Evolutionary conservation across 2,888 invertebrate genomes (phyloP).

Genomic region (Rapana venosa): DNA sequence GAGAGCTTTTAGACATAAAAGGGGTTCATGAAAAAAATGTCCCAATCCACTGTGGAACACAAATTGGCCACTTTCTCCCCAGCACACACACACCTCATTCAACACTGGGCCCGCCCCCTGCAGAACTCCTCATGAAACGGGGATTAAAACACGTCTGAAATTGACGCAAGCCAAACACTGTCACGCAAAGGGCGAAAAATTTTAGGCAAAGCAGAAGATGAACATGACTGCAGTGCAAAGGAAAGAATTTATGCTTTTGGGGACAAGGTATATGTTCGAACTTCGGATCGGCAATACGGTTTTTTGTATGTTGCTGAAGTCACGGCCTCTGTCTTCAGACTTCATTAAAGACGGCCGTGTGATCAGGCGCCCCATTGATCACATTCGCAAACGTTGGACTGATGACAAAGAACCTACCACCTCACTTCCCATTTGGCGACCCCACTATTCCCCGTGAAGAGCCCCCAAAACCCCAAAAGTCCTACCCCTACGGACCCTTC

Average conservation of each 20-base stretch:
- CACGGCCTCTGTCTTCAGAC: neutral
- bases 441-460: neutral
- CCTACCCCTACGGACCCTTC: neutral
- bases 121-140: neutral
- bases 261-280: neutral
- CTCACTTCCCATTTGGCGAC: neutral
- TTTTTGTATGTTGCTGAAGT: neutral
- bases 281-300: neutral
- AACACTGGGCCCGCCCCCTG: neutral
- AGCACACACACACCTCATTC: too few species aligned
- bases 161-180: neutral
- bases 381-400: neutral
- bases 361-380: neutral
- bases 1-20: too few species aligned
- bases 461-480: neutral
- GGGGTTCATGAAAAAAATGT: too few species aligned
- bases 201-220: neutral
- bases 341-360: neutral
- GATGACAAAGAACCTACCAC: neutral
- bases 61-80: too few species aligned
- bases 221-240: neutral
- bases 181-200: neutral
- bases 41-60: too few species aligned
- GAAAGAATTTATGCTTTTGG: neutral
- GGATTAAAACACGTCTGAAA: neutral